Conservation (phyloP, 1,140 invertebrate species). For the Apocrypta bakeri region DNA sequence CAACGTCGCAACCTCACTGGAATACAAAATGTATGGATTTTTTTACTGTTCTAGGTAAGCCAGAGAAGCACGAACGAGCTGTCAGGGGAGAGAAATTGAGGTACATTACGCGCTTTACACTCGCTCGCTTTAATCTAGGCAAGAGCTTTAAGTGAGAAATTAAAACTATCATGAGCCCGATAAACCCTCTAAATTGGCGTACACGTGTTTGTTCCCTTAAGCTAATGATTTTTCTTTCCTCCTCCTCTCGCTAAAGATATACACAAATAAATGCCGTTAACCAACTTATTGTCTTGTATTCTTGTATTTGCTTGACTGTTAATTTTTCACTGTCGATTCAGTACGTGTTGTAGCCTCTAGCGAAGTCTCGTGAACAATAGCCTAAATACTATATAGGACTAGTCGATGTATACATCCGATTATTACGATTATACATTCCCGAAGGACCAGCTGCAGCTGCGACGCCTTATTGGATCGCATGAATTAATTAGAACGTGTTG, state of each 20-base stretch:
- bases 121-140: neutral
- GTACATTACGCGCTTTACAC: neutral
- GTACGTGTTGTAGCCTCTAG: neutral
- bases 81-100: neutral
- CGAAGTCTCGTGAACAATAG: neutral
- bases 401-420: neutral
- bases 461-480: conserved; percentile 13
- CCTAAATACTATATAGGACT: neutral
- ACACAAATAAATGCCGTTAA: neutral
- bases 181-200: neutral
- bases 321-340: conserved; percentile 1
- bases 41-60: neutral
- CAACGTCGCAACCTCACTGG: too few species aligned
- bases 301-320: neutral
- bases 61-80: neutral
- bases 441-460: neutral
- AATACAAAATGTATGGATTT: too few species aligned
- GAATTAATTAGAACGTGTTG: conserved; percentile 24
- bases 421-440: neutral
- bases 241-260: neutral
- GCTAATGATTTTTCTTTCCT: neutral
- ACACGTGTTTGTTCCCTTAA: neutral
- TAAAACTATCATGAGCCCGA: neutral
- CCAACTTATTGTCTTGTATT: neutral
- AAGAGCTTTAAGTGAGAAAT: neutral